Conservation (phyloP, 2,797 vertebrate species). For the Chromobotia macracanthus region DNA sequence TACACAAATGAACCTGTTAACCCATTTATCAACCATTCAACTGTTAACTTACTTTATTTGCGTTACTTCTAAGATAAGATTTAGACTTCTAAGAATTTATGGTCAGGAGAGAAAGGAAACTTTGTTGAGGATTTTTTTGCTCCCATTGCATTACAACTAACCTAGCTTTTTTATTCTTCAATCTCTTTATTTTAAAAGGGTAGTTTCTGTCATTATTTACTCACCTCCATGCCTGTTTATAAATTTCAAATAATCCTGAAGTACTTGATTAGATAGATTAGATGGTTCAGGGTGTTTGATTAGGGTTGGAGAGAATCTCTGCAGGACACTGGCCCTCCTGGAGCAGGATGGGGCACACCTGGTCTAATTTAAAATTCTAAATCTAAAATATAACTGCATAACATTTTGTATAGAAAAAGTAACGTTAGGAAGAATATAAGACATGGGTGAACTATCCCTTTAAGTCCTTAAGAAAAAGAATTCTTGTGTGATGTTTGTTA, state of each 20-base stretch:
- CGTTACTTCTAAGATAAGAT: background rate
- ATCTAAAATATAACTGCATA: no score
- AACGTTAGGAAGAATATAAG: no score
- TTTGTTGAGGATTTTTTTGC: background rate
- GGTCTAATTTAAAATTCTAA: no score
- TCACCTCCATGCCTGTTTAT: background rate
- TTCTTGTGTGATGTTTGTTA: constrained; percentile 39
- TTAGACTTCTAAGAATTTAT: background rate
- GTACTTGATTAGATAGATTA: no score
- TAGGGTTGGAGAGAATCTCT: no score
- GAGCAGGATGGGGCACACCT: no score
- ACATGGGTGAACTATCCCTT: background rate
- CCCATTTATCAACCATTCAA: background rate
- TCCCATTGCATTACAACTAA: no score
- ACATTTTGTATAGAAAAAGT: rapidly evolving
- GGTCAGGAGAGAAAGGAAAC: background rate
- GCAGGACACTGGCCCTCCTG: no score
- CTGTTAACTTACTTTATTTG: background rate
- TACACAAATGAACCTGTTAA: background rate
- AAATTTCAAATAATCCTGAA: no score
- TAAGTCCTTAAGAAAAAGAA: constrained; percentile 12
- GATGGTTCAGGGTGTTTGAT: no score
- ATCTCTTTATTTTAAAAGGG: background rate
- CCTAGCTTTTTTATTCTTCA: no score
- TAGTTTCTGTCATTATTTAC: background rate